phyloP scores from a whole-genome alignment of 2,113 vertebrate species.

The Dolichotis patagonum region DNA sequence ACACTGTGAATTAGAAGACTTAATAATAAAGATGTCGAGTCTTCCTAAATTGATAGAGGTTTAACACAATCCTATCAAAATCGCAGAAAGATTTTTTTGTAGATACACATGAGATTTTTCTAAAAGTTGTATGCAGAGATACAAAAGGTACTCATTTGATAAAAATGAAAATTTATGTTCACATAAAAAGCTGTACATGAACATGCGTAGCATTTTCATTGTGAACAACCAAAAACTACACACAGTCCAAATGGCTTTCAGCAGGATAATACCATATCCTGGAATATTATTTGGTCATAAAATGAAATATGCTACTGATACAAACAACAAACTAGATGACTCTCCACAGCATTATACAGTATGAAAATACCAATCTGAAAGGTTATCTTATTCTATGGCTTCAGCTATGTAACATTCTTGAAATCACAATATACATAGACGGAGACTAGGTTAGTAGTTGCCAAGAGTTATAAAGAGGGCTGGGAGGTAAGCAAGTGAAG shows the following conservation, averaged over 20 bases:
- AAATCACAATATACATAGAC: not conserved
- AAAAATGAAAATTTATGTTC: not conserved
- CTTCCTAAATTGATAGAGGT: not conserved
- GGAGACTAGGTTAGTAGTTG: too few relatives aligned
- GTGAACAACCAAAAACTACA: not conserved
- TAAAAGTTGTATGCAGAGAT: not conserved
- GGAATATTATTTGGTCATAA: not conserved
- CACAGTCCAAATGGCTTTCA: not conserved
- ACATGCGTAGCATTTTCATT: not conserved
- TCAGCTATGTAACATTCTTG: not conserved
- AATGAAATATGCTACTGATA: not conserved
- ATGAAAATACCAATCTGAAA: not conserved
- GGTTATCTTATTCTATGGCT: not conserved
- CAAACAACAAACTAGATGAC: not conserved
- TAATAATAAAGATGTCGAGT: not conserved
- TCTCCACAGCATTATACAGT: not conserved
- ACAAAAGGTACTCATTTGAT: not conserved
- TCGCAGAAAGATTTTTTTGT: not conserved
- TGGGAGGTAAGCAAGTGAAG: not conserved
- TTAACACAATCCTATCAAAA: not conserved
- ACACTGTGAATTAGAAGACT: not conserved
- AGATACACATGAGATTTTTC: not conserved
- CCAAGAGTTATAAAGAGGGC: not conserved
- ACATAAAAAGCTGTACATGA: not conserved
- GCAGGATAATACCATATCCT: not conserved